Evolutionary conservation across 2,113 vertebrate genomes (phyloP), one percentile per base, ranked within the genome.

Genomic region (Murina feae): DNA sequence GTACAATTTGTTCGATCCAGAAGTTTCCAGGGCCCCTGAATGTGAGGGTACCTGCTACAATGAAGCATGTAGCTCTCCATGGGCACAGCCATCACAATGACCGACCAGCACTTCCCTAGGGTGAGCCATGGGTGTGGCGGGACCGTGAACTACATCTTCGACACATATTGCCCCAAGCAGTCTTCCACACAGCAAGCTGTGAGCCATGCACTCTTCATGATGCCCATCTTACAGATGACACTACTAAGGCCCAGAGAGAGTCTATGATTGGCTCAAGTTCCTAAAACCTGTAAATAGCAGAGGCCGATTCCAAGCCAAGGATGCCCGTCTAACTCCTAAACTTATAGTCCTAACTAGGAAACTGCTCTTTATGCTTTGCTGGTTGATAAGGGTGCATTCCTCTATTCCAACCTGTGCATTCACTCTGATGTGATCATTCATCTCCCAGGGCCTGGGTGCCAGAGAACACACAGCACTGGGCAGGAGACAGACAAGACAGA

Each of bases 391-490:
- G 9, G 8, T 7, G 7, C 4, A 9, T 25, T 68, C 44, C 9
- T 51, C 75, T 37, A 23, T 60, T 71, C 35, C 13, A 25, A 28
- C 17, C 18, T 35, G 30, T 49, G 5, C 28, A 9, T 72, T 60
- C 44, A 23, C 88, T 85, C 10, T 21, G 12, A 21, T 17, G 13
- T n/a, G 30, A 35, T 1, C n/a, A 32, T 6, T 78, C 32, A 84
- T 78, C 23, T 81, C 32, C 35, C 25, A 76, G 84, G 28, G 5
- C 17, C 58, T n/a, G 3, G 13, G 32, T 17, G 7, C 66, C 42
- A 65, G 66, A 79, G 32, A 44, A 63, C 0, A 0, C 5, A 72
- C 25, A 12, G 3, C 4, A 0, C 4, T 42, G 49, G 13, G 9
- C 2, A 55, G 42, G 35, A 90, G 39, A 83, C 5, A 44, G 20